Percentiles rank a stretch among this genome's conserved stretches.
phyloP scores from a whole-genome alignment of 2,113 vertebrate genomes.

The Atractosteus spatula region DNA sequence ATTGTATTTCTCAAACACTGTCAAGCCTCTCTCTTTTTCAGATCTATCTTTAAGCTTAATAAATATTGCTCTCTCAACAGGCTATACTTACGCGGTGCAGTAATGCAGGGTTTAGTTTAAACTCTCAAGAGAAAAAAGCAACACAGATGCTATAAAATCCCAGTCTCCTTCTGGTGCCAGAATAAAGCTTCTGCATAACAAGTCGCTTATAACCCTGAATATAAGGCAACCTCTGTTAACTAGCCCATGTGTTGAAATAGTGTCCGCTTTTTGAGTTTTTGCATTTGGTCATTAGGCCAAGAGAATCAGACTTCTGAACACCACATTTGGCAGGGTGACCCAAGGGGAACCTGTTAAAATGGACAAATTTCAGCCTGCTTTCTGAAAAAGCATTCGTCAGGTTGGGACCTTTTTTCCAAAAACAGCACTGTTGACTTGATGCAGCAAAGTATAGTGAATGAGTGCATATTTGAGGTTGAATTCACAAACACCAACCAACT shows the following conservation, averaged over 20 bases:
- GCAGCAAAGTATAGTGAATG: neutral
- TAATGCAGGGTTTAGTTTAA: slow-evolving; percentile 22
- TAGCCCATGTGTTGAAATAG: slow-evolving; percentile 24
- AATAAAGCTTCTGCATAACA: neutral
- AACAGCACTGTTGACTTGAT: neutral
- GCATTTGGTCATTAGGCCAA: neutral
- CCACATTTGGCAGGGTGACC: slow-evolving; percentile 1
- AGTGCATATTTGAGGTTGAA: neutral
- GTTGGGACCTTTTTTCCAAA: slow-evolving; percentile 4
- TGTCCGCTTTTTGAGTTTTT: neutral
- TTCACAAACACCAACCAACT: neutral
- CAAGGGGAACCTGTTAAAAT: slow-evolving; percentile 1
- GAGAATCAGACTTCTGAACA: neutral
- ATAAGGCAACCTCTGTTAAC: slow-evolving; percentile 41
- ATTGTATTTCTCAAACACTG: no score
- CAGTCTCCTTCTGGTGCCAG: neutral
- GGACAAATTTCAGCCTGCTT: neutral
- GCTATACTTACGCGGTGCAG: slow-evolving; percentile 20
- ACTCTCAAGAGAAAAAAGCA: neutral
- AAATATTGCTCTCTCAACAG: slow-evolving; percentile 13
- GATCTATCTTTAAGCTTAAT: slow-evolving; percentile 28
- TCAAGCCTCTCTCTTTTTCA: neutral
- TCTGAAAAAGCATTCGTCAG: neutral
- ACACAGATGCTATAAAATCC: slow-evolving; percentile 22
- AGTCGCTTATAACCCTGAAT: slow-evolving; percentile 10